Evolutionary conservation across 2,797 vertebrate genomes (phyloP), one percentile per base, ranked within the genome.

Genomic region (Enoplosus armatus): DNA sequence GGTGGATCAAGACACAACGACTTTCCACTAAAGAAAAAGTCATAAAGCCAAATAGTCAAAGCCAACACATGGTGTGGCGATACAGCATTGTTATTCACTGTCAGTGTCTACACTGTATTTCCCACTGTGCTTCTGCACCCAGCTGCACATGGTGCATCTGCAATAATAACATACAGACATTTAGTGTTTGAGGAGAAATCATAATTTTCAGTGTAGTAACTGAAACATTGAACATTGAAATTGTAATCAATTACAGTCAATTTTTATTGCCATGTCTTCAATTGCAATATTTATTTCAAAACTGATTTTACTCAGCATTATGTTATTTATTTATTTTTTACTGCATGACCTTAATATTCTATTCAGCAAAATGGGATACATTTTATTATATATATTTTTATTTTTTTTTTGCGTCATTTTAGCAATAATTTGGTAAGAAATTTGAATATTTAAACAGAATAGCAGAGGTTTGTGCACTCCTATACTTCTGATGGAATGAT

Each of bases 1-100:
- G 85, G 79, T 80, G 87, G 85, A 86, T 90, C 58, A 76, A 88
- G 27, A 61, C 47, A 72, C 47, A 11, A 45, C 2, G n/a, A 81
- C 71, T 83, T 72, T 85, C 73, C 43, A 70, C 73, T 59, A 54
- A 78, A 78, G 61, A 41, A 77, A 60, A 75, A 72, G 80, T 82
- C 77, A 80, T 64, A 26, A 75, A 74, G 70, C 59, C 72, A 83
- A 76, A 72, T 9, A 69, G 75, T 67, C 59, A 60, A 84, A 83
- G 67, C 24, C 33, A 62, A n/a, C 55, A 47, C 33, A 31, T 24
- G 29, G 47, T 68, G 61, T 47, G 41, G 60, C 43, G 66, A 20
- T 27, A 54, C 16, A 29, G 67, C 54, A 18, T 6, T 61, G 48
- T 45, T 47, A 33, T 59, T 65, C 27, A 51, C 39, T 43, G 26